Base-by-base conservation (phyloP, 1,140 invertebrate genomes). In the Trichogramma pretiosum region DNA sequence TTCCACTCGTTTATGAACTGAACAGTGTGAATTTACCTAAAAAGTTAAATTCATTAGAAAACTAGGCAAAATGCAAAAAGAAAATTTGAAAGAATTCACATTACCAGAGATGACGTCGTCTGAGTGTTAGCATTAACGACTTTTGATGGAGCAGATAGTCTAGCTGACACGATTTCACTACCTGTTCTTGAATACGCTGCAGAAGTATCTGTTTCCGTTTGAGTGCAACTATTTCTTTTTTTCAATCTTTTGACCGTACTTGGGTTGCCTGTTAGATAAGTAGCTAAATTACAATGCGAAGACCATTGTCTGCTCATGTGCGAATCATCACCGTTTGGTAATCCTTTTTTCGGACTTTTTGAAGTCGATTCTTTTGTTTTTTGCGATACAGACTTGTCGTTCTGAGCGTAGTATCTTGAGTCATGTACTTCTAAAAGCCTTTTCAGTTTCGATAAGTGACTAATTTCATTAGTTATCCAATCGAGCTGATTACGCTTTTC, bases 401-500 rank as follows among this genome's bases (percentile, higher is more conserved):
- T 14, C 1, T 52, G 19, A 14, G 53, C 57, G 5, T 64, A 54
- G 1, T 51, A 23, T 47, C 62, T 64, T 22, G 24, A 30, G 9
- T 64, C 61, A 14, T 66, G 59, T 19, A 70, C 58, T 43, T 72
- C 68, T 5, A 72, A 33, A 5, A 72, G 52, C 62, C 65, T 66
- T 56, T 75, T 76, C 5, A 77, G 55, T 52, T 73, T 73, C 14
- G 62, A 68, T 3, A 77, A 51, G 51, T 76, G 74, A 45, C 64
- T 65, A 10, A 77, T 76, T 54, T 74, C 72, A 48, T 65, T 73
- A n/a, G 64, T 70, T 23, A 76, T 75, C 73, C 73, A 75, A 13
- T 67, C 56, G 10, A 75, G 47, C 40, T 75, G 74, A 56, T 74
- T 75, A 51, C 62, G 68, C 49, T 70, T 72, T 48, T 76, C 74